Evolutionary conservation across 2,888 invertebrate genomes (phyloP).

Genomic region (Plebejus melissa): DNA sequence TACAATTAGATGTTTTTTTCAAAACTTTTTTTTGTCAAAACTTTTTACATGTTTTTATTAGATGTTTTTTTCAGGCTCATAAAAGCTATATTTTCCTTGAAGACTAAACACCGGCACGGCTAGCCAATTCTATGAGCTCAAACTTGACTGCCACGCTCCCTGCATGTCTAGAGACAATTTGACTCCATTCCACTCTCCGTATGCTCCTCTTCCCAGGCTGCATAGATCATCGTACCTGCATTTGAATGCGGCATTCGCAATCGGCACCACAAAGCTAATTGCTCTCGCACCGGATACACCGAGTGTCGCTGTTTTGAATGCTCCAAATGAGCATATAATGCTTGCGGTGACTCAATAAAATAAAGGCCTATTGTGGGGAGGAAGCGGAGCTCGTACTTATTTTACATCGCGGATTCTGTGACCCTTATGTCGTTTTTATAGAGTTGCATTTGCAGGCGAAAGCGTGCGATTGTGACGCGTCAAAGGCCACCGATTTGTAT

Average conservation of each 20-base stretch:
- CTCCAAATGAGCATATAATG: conserved; percentile 69
- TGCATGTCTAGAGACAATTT: neutral
- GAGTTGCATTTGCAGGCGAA: conserved; percentile 18
- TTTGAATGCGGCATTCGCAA: conserved; percentile 33
- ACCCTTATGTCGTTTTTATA: neutral
- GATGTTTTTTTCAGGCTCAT: too few species aligned
- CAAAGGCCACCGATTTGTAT: conserved; percentile 65
- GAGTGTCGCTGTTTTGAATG: conserved; percentile 57
- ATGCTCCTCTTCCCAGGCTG: neutral
- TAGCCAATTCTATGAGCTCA: neutral
- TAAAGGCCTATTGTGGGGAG: conserved; percentile 49
- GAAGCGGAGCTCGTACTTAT: conserved; percentile 42
- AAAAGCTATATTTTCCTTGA: neutral
- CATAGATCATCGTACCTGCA: neutral
- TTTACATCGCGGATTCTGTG: neutral
- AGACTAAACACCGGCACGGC: too few species aligned
- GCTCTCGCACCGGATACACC: conserved; percentile 56
- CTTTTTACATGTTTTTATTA: too few species aligned
- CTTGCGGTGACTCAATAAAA: conserved; percentile 46
- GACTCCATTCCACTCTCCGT: neutral
- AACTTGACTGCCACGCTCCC: neutral
- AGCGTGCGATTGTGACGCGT: conserved; percentile 50
- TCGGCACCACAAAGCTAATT: conserved; percentile 54
- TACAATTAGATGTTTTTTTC: too few species aligned
- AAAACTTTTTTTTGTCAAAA: too few species aligned